phyloP scores from a whole-genome alignment of 2,888 invertebrate species.

The Slavum lentiscoides region DNA sequence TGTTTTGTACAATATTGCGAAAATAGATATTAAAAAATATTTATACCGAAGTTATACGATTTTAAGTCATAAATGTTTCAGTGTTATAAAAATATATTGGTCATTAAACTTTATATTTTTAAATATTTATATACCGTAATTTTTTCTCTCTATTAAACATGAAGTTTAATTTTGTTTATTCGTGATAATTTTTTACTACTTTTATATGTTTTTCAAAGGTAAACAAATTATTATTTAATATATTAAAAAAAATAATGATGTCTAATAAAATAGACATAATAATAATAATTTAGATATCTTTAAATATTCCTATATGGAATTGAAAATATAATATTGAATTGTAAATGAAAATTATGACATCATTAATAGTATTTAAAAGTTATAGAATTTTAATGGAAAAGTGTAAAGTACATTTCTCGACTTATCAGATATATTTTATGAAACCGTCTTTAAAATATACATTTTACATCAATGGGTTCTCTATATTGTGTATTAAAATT shows the following conservation, averaged over 20 bases:
- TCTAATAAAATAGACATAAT: too few relatives aligned
- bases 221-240: not conserved
- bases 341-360: too few relatives aligned
- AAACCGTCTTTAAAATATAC: not conserved
- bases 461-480: not conserved
- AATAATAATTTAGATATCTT: too few relatives aligned
- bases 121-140: not conserved
- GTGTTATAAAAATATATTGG: not conserved
- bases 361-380: too few relatives aligned
- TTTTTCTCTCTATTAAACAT: not conserved
- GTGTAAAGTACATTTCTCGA: too few relatives aligned
- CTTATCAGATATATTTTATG: too few relatives aligned
- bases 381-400: too few relatives aligned
- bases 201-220: constrained; percentile 21
- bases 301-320: too few relatives aligned
- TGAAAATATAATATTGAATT: too few relatives aligned
- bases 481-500: not conserved
- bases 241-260: not conserved
- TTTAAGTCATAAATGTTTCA: not conserved
- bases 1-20: not conserved
- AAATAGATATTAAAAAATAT: not conserved
- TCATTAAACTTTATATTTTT: not conserved
- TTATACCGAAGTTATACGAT: not conserved
- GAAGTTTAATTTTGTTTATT: constrained; percentile 10
- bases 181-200: not conserved